A percentile compares a stretch with the other conserved stretches of the same genome.
phyloP scores from a whole-genome alignment of 2,888 invertebrate species.

The Barypeithes pellucidus region DNA sequence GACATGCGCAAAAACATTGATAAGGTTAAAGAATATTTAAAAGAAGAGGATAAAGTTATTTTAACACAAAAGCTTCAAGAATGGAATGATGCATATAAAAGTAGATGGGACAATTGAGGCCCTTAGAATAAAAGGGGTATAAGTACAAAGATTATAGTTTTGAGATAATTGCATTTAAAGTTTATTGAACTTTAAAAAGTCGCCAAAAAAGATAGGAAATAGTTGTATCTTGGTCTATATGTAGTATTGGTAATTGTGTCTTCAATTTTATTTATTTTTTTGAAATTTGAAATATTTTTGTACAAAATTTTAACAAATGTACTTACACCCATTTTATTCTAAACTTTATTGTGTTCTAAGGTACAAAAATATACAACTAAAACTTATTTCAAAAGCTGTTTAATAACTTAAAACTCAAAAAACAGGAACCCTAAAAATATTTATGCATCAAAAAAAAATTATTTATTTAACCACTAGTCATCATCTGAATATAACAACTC shows the following conservation, averaged over 20 bases:
- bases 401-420: slow-evolving; percentile 5
- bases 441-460: background rate
- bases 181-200: slow-evolving; percentile 16
- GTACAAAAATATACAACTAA: slow-evolving; percentile 14
- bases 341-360: slow-evolving; percentile 20
- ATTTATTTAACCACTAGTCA: slow-evolving; percentile 17
- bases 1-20: too few relatives aligned
- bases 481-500: slow-evolving; percentile 31
- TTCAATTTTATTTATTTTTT: slow-evolving; percentile 14
- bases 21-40: too few relatives aligned
- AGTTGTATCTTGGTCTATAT: slow-evolving; percentile 17
- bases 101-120: too few relatives aligned
- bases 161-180: slow-evolving; percentile 35
- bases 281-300: background rate
- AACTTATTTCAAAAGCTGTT: slow-evolving; percentile 3
- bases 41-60: too few relatives aligned
- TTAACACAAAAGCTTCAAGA: too few relatives aligned
- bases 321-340: slow-evolving; percentile 17
- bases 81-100: too few relatives aligned
- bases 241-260: slow-evolving; percentile 15
- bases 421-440: slow-evolving; percentile 4
- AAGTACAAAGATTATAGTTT: slow-evolving; percentile 13
- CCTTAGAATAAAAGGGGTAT: slow-evolving; percentile 24
- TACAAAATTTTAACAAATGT: slow-evolving; percentile 15
- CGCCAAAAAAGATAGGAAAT: slow-evolving; percentile 12